Conservation (phyloP, 2,888 invertebrate genomes). For the Lydus trimaculatus region DNA sequence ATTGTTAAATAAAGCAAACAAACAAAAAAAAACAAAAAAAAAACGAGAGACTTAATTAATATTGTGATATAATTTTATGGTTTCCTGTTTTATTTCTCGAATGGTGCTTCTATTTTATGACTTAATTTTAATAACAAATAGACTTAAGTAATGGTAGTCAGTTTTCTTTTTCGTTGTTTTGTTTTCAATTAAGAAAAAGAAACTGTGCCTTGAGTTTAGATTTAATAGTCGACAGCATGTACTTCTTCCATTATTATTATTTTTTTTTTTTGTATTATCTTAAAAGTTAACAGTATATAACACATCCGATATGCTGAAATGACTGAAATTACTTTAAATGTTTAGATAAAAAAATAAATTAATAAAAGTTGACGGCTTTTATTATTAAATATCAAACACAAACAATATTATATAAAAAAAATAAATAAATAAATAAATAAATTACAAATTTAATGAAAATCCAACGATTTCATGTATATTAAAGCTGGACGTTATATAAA, state of each 20-base stretch:
- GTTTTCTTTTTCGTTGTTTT: background rate
- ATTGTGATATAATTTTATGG: constrained; percentile 26
- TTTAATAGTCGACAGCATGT: constrained; percentile 20
- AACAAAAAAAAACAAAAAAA: background rate
- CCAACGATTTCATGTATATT: constrained; percentile 54
- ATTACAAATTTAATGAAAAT: constrained; percentile 28
- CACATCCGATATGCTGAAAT: background rate
- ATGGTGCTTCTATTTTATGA: constrained; percentile 7
- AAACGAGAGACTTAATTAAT: background rate
- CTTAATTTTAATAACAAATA: constrained; percentile 1
- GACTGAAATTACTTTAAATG: background rate
- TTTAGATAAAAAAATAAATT: background rate
- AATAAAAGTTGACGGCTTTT: background rate
- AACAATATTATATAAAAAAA: background rate
- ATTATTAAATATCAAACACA: background rate
- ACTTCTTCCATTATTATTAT: constrained; percentile 10
- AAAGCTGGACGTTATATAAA: constrained; percentile 55
- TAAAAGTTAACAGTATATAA: background rate
- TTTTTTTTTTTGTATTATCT: background rate
- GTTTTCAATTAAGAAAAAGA: background rate
- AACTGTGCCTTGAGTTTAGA: constrained; percentile 3
- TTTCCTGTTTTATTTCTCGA: background rate
- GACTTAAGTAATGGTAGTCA: background rate
- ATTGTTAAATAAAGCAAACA: background rate
- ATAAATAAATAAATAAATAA: background rate